These are phyloP conservation scores for Periplaneta americana DNA, from an alignment of 1,140 invertebrate genomes.

Conservation along the genomic window DNA sequence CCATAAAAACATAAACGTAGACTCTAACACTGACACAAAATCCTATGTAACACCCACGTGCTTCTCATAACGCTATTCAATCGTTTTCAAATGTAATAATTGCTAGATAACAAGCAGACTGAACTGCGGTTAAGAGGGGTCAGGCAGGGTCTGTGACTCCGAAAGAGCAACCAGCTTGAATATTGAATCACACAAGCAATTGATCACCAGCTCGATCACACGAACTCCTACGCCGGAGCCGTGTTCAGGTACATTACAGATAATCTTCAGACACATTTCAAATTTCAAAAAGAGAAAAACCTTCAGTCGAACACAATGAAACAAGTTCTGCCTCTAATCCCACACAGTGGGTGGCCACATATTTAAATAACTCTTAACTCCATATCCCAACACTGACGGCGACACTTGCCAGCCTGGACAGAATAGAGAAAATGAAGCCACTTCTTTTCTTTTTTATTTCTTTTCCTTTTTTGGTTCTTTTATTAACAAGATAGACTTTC, in stretches of 20 bases:
- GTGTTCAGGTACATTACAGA: neutral
- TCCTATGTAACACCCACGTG: no score
- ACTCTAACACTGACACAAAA: no score
- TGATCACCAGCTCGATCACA: neutral
- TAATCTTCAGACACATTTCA: neutral
- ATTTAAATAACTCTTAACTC: slow-evolving; percentile 6
- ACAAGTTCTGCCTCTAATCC: neutral
- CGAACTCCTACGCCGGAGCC: neutral
- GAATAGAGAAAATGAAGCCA: slow-evolving; percentile 2
- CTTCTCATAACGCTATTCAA: no score
- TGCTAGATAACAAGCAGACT: no score
- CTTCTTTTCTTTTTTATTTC: neutral
- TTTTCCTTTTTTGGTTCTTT: neutral
- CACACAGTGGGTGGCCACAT: neutral
- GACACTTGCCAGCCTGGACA: neutral
- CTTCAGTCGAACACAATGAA: neutral
- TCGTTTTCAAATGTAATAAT: no score
- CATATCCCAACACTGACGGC: neutral
- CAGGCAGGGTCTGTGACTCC: neutral
- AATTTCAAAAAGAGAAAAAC: neutral
- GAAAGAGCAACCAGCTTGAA: neutral
- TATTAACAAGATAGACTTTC: neutral
- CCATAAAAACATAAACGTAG: no score
- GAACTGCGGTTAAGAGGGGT: no score
- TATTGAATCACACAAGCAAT: neutral